Base-by-base conservation (phyloP, 2,888 invertebrate genomes). In the Chymomyza caudatula region DNA sequence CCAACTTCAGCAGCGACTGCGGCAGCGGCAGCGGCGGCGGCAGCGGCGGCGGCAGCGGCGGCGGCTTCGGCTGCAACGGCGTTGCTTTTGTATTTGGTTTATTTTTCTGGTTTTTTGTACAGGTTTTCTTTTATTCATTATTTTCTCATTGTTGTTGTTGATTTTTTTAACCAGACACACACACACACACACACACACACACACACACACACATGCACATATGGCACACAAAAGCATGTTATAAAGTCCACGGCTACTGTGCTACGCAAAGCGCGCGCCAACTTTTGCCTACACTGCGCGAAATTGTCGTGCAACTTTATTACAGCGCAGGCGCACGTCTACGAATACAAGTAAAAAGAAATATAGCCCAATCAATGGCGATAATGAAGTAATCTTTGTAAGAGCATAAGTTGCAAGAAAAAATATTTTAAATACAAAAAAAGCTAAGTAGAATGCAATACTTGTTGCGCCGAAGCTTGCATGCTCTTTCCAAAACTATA, bases 241-340 rank as follows among this genome's bases (percentile, higher is more conserved):
- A 60, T 59, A 60, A 59, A 60, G 64, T 67, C 65, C 76, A 71
- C 71, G 75, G 89, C 89, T 89, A 89, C 88, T 73, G 88, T 89
- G 88, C 84, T 88, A 89, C 89, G 89, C 88, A 81, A 75, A 78
- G 75, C 65, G 73, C 52, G 56, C 55, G 51, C 20, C 51, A 51
- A 51, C 51, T 51, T 13, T 20, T 11, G 15, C 13, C n/a, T 71
- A 86, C 79, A 80, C 79, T 78, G 83, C 22, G 37, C 79, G 17
- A 82, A 86, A 82, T 63, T 13, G 13, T n/a, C n/a, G n/a, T n/a
- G n/a, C n/a, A n/a, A n/a, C n/a, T n/a, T n/a, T n/a, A n/a, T n/a
- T 11, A 11, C 29, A 6, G 29, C 29, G 29, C 29, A 37, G 11
- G 29, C 8, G 11, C 29, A 37, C 8, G 11, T 8, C 29, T 37